Evolutionary conservation across 2,113 vertebrate species (phyloP), one percentile per base, ranked within the genome.

Genomic region (Chinchilla lanigera): DNA sequence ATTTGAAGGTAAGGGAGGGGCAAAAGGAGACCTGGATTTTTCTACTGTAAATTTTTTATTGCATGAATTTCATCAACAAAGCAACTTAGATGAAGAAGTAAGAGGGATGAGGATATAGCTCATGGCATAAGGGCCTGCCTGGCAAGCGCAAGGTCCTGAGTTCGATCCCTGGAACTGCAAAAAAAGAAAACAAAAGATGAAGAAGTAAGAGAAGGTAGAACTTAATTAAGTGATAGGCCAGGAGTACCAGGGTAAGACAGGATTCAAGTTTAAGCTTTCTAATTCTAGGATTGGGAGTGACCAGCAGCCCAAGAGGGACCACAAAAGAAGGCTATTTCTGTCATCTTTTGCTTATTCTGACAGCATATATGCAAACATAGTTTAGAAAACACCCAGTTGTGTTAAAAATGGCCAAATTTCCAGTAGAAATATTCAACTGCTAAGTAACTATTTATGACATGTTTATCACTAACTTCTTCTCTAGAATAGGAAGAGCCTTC

Each of bases 21-120:
- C 47, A 35, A 91, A 77, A n/a, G 6, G 1, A 22, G 5, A 33
- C 13, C 5, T 28, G 19, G 35, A 44, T 20, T 3, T 96, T 97
- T 69, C 61, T 81, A 81, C 67, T 67, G 67, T 33, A 65, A 93
- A 75, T 75, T 77, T 38, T 41, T 11, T 41, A 33, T 61, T 71
- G 54, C 44, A 86, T 93, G n/a, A 80, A 92, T 83, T 91, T 89
- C 73, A 71, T n/a, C 22, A 30, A 83, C 38, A 85, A 86, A 56
- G 73, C 11, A 60, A n/a, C 52, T 83, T 91, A 69, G 56, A 22
- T 24, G 26, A 20, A 50, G 24, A 28, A 52, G 28, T 17, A 90
- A 19, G 6, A 50, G 50, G n/a, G n/a, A n/a, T n/a, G n/a, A n/a
- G n/a, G n/a, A n/a, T n/a, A n/a, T n/a, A n/a, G n/a, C n/a, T n/a